Conservation (phyloP, 1,140 invertebrate genomes). For the Coboldia fuscipes region DNA sequence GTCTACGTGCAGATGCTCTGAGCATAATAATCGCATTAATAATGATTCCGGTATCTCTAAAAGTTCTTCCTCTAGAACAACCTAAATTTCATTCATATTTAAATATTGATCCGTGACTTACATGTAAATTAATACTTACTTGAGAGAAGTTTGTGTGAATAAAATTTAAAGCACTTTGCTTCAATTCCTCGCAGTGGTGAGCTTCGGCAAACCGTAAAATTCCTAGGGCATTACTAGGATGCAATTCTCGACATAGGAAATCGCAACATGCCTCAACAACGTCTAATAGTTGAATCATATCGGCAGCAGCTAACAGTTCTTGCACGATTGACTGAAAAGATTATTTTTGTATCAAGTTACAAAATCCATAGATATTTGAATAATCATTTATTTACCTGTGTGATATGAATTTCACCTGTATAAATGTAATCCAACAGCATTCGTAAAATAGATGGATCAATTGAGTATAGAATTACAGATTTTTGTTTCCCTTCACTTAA, state of each 20-base stretch:
- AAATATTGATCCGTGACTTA: not conserved
- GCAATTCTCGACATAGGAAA: constrained; percentile 71
- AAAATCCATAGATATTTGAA: not conserved
- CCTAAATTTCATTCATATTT: constrained; percentile 8
- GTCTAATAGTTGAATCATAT: constrained; percentile 77
- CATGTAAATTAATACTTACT: constrained; percentile 23
- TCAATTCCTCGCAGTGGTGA: constrained; percentile 66
- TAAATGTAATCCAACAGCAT: constrained; percentile 75
- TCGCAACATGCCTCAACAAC: constrained; percentile 71
- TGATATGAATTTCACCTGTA: constrained; percentile 34
- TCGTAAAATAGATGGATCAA: constrained; percentile 49
- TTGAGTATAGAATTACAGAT: constrained; percentile 51
- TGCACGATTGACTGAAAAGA: constrained; percentile 55
- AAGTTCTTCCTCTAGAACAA: constrained; percentile 70
- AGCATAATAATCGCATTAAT: constrained; percentile 57
- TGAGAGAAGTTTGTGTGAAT: constrained; percentile 76
- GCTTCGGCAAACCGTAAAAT: constrained; percentile 79
- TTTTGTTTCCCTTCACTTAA: constrained; percentile 61
- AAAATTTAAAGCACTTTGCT: constrained; percentile 58
- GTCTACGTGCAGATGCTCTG: constrained; percentile 75
- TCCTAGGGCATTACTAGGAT: constrained; percentile 76
- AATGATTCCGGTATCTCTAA: constrained; percentile 63
- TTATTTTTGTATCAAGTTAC: constrained; percentile 1
- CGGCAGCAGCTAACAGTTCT: constrained; percentile 72
- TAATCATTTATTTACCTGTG: constrained; percentile 10